Evolutionary conservation across 1,140 invertebrate genomes (phyloP).

Genomic region (Drosophila asahinai): DNA sequence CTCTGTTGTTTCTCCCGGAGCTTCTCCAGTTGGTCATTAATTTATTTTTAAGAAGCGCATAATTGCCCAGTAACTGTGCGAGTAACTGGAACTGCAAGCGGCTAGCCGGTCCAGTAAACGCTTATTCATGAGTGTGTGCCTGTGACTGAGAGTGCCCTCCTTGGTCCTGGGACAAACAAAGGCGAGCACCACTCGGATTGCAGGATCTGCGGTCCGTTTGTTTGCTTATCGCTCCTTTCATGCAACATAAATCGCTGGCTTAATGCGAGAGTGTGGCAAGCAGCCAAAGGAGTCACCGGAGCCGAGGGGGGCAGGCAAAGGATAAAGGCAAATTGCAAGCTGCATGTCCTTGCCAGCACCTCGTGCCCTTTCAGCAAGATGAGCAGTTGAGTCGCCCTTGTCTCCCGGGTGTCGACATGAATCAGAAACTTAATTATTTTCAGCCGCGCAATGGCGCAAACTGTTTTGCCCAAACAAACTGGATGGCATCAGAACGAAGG

Average conservation of each 20-base stretch:
- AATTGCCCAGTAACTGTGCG: constrained; percentile 51
- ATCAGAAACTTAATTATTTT: constrained; percentile 84
- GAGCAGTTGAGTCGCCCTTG: constrained; percentile 71
- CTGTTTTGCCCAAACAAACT: constrained; percentile 66
- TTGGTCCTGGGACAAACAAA: constrained; percentile 21
- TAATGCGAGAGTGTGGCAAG: constrained; percentile 63
- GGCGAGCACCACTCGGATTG: constrained; percentile 43
- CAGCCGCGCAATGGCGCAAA: constrained; percentile 67
- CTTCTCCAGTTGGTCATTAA: constrained; percentile 39
- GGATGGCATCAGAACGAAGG: constrained; percentile 11
- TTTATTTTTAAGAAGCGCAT: constrained; percentile 73
- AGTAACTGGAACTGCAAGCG: constrained; percentile 38
- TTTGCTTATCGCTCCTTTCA: constrained; percentile 47
- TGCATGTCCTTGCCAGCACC: constrained; percentile 34
- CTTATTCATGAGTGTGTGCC: constrained; percentile 29
- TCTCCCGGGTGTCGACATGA: constrained; percentile 70
- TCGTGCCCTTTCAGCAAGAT: constrained; percentile 34
- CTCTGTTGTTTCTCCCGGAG: constrained; percentile 5
- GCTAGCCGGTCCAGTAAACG: constrained; percentile 26
- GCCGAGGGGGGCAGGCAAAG: constrained; percentile 21
- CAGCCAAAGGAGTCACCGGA: constrained; percentile 9
- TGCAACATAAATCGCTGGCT: constrained; percentile 71
- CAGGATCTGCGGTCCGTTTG: constrained; percentile 60
- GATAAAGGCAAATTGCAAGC: constrained; percentile 32
- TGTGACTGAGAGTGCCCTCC: background rate